Evolutionary conservation across 2,888 invertebrate genomes (phyloP).

Genomic region (Caenorhabditis doughertyi): DNA sequence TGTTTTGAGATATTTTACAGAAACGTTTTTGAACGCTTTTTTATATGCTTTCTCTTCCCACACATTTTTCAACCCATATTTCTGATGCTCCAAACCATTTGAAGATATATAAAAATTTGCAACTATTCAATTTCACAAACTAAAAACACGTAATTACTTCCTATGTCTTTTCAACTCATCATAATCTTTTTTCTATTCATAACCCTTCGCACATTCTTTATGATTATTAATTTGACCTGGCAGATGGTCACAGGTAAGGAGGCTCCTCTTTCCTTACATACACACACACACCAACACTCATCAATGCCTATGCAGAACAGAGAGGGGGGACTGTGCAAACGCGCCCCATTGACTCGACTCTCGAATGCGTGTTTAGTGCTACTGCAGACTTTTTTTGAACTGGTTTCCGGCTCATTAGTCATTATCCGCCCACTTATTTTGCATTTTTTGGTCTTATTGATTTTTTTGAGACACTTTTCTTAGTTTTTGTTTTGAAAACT

Average conservation of each 20-base stretch:
- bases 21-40: too few relatives aligned
- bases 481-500: neutral
- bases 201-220: neutral
- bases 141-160: neutral
- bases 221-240: neutral
- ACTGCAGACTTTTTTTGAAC: constrained; percentile 36
- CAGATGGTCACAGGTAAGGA: neutral
- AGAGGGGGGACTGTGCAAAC: constrained; percentile 13
- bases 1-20: too few relatives aligned
- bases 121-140: too few relatives aligned
- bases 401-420: neutral
- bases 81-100: too few relatives aligned
- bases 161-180: neutral
- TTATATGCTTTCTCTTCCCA: too few relatives aligned
- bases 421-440: neutral
- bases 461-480: neutral
- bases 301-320: too few relatives aligned
- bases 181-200: neutral
- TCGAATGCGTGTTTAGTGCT: constrained; percentile 26
- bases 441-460: neutral
- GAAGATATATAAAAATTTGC: too few relatives aligned
- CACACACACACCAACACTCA: neutral
- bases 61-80: too few relatives aligned
- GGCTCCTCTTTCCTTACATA: neutral
- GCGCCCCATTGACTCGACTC: constrained; percentile 36